Evolutionary conservation across 1,140 invertebrate genomes (phyloP).

Genomic region (Odontomachus brunneus): DNA sequence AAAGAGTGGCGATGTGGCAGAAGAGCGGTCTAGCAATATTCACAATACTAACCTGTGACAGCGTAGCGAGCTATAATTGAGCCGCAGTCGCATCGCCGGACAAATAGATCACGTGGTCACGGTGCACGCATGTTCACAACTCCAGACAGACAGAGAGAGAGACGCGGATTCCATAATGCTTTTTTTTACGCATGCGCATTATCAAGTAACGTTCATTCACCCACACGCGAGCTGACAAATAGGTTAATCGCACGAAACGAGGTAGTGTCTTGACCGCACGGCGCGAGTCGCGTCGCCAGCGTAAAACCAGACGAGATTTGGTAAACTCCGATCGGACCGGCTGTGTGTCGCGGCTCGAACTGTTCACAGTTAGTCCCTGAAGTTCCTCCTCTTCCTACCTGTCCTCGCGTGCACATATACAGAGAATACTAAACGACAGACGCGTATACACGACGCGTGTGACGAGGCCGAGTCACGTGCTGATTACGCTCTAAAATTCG

Average conservation of each 20-base stretch:
- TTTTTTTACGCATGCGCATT: slow-evolving; percentile 65
- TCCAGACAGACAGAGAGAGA: not conserved
- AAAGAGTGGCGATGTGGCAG: too few species aligned
- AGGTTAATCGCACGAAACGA: not conserved
- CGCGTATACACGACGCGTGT: slow-evolving; percentile 54
- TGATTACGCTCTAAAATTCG: slow-evolving; percentile 34
- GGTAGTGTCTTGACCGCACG: not conserved
- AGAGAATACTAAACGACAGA: slow-evolving; percentile 49
- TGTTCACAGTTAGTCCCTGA: slow-evolving; percentile 72
- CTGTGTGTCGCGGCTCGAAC: slow-evolving; percentile 77
- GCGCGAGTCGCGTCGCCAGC: not conserved
- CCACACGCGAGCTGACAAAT: slow-evolving; percentile 40
- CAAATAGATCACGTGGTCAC: slow-evolving; percentile 59
- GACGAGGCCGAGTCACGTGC: slow-evolving; percentile 43
- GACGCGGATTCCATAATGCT: slow-evolving; percentile 35
- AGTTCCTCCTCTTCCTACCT: slow-evolving; percentile 67
- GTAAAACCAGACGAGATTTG: slow-evolving; percentile 44
- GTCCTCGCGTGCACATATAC: slow-evolving; percentile 71
- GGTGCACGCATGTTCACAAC: slow-evolving; percentile 37
- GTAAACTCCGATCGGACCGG: slow-evolving; percentile 68
- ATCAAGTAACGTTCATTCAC: slow-evolving; percentile 31
- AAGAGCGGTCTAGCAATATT: not conserved
- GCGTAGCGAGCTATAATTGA: slow-evolving; percentile 12
- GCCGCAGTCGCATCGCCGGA: slow-evolving; percentile 18
- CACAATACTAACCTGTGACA: slow-evolving; percentile 61